Base-by-base conservation (phyloP, 2,888 invertebrate species). In the Agrypnus murinus region DNA sequence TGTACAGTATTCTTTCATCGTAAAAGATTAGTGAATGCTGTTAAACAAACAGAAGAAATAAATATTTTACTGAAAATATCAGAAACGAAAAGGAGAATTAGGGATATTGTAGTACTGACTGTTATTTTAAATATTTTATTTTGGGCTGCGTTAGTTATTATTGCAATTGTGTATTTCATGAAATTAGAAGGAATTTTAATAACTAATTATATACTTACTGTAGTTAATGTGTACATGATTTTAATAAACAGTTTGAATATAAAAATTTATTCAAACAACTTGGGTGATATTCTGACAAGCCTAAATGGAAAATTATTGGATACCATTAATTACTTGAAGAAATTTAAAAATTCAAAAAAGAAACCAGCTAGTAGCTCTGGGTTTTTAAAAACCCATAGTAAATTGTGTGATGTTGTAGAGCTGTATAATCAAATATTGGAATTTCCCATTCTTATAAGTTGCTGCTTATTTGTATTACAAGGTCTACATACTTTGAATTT, bases 351-450 rank as follows among this genome's bases (percentile, higher is more conserved):
- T 6, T 12, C 45, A 7, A 57, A 43, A 7, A 15, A 45, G 9
- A 43, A 58, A n/a, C 57, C 45, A 46, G 19, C 14, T n/a, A 34
- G 25, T 12, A 36, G 46, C 9, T 14, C 31, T 0, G 10, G 6
- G 14, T 67, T 70, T 38, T 9, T 73, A 15, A 70, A 66, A 60
- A 63, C 68, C 38, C 66, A 74, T 19, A 66, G 73, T 58, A 32
- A 66, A 19, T 55, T 74, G 3, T 74, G 74, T 43, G 74, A 74
- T 57, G 32, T 66, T 36, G 38, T 59, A 2, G 66, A 62, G 19
- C 15, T 71, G 9, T 38, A 71, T 25, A 73, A 69, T 17, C 46
- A 62, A 12, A 38, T 69, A 7, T 69, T 65, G 45, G 74, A 71
- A 9, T 57, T 65, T 7, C 34, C 58, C 1, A 46, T 58, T 34